A percentile compares a stretch with the other conserved stretches of the same genome.
phyloP scores from a whole-genome alignment of 1,140 invertebrate species.

The Mactra quadrangularis region DNA sequence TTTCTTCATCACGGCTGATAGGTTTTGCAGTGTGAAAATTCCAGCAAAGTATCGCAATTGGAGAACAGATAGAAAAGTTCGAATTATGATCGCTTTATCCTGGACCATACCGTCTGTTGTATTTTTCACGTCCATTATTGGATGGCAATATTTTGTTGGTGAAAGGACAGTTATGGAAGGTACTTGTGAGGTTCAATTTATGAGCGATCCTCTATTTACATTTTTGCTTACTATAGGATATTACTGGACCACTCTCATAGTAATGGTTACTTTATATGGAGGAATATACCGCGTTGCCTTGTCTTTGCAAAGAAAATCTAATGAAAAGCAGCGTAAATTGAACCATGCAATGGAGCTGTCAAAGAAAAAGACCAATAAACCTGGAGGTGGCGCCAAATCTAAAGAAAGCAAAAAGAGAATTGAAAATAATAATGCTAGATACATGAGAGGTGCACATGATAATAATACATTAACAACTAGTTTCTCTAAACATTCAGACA shows the following conservation, averaged over 20 bases:
- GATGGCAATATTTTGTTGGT: slow-evolving; percentile 99
- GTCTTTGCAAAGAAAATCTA: slow-evolving; percentile 98
- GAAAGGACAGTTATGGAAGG: slow-evolving; percentile 88
- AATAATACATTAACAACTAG: slow-evolving; percentile 73
- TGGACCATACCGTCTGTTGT: slow-evolving; percentile 98
- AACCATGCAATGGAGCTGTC: slow-evolving; percentile 77
- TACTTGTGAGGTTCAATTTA: slow-evolving; percentile 98
- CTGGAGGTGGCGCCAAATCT: slow-evolving; percentile 29
- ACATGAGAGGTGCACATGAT: slow-evolving; percentile 61
- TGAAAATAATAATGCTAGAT: slow-evolving; percentile 66
- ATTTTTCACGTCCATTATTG: slow-evolving; percentile 99
- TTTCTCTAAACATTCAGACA: slow-evolving; percentile 76
- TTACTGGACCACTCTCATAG: slow-evolving; percentile 94
- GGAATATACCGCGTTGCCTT: slow-evolving; percentile 99
- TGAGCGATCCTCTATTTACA: slow-evolving; percentile 99
- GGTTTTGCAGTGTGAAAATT: slow-evolving; percentile 99
- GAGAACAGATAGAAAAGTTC: slow-evolving; percentile 97
- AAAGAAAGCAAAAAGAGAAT: slow-evolving; percentile 61
- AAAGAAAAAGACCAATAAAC: slow-evolving; percentile 51
- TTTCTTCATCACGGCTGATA: slow-evolving; percentile 98
- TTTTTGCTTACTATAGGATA: slow-evolving; percentile 99
- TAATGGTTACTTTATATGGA: slow-evolving; percentile 90
- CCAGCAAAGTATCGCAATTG: slow-evolving; percentile 98
- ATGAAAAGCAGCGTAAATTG: slow-evolving; percentile 87
- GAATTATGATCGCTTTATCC: slow-evolving; percentile 92